Evolutionary conservation across 2,797 vertebrate genomes (phyloP).

Genomic region (Bradypus variegatus): DNA sequence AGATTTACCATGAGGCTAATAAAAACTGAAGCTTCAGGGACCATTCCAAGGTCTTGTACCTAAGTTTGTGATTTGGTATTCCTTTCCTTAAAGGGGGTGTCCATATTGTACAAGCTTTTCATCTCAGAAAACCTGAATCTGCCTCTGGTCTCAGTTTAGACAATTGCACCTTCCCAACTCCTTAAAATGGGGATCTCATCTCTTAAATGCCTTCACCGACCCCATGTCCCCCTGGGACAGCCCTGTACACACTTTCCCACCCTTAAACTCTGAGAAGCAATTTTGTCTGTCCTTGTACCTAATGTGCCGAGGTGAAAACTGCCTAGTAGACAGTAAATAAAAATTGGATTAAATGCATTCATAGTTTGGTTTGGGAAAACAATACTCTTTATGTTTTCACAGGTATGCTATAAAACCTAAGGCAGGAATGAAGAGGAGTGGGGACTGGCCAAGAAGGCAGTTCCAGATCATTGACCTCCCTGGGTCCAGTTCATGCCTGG

Average conservation of each 20-base stretch:
- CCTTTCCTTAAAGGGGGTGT: neutral
- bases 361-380: neutral
- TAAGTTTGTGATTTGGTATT: neutral
- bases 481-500: neutral
- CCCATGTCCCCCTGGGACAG: neutral
- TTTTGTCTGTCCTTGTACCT: neutral
- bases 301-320: neutral
- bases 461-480: neutral
- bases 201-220: no score
- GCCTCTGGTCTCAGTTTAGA: neutral
- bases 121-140: neutral
- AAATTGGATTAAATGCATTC: neutral
- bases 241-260: neutral
- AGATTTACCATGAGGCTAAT: neutral
- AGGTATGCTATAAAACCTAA: neutral
- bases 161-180: neutral
- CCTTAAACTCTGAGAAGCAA: neutral
- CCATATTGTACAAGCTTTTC: neutral
- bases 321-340: neutral
- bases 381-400: neutral
- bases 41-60: neutral
- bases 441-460: neutral
- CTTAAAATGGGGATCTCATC: neutral
- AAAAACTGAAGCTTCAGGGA: neutral
- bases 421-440: neutral